Evolutionary conservation across 2,113 vertebrate genomes (phyloP), one percentile per base, ranked within the genome.

Genomic region (Brachypodius melanocephalos): DNA sequence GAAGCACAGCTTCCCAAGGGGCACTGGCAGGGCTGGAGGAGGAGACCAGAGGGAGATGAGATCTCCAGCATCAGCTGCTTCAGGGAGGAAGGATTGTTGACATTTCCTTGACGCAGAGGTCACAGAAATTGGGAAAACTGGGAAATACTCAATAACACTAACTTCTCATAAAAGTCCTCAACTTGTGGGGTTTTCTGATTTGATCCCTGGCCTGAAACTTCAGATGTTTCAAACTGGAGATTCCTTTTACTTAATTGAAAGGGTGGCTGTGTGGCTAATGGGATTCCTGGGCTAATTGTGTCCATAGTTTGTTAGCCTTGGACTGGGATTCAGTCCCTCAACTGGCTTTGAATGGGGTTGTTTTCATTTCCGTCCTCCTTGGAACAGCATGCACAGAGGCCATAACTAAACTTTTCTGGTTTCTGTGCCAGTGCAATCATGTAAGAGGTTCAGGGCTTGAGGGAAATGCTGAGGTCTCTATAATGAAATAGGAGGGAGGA

Each of bases 321-420:
- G 55, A 26, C 52, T 74, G 45, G 91, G 59, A 89, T 88, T 94
- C 76, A 57, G 49, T 42, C 80, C 54, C 45, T 85, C 14, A 0
- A 2, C 12, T 34, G 24, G 6, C 59, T 95, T 84, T 10, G 17
- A 36, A 76, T 9, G 32, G 32, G 28, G 28, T 17, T 94, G 72
- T 95, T 93, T 94, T 92, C 43, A 42, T 88, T 75, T 88, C 71
- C 89, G 28, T 76, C 46, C 72, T 72, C 75, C 69, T 77, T 93
- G 87, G 88, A 85, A 88, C 69, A 29, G 66, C 54, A 54, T 51
- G 55, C 32, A 90, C 42, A 22, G 10, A 91, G 61, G 10, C 69
- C 29, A 25, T 94, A 79, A 97, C 76, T 93, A 93, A 97, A 87
- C 38, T 84, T 89, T 87, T 92, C 95, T 92, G 76, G 16, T 45